Evolutionary conservation across 2,888 invertebrate genomes (phyloP).

Genomic region (Timema podura): DNA sequence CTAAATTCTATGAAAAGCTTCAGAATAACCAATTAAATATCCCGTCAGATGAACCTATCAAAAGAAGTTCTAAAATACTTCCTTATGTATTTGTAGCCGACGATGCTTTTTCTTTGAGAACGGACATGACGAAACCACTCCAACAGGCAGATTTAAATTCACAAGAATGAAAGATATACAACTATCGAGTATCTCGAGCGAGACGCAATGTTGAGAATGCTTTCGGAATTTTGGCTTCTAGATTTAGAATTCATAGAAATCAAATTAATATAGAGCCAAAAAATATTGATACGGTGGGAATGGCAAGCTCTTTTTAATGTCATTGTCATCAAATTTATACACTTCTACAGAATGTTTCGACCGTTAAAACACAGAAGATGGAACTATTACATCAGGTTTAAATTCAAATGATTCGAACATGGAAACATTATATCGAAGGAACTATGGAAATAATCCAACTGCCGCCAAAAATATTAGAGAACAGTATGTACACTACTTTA

Average conservation of each 20-base stretch:
- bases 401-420: no score
- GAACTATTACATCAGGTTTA: no score
- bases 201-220: slow-evolving; percentile 33
- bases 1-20: slow-evolving; percentile 26
- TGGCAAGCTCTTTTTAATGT: not conserved
- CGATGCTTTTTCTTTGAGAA: slow-evolving; percentile 30
- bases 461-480: no score
- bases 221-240: slow-evolving; percentile 34
- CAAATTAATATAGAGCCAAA: not conserved
- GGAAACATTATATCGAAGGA: no score
- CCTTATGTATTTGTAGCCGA: slow-evolving; percentile 34
- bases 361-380: no score
- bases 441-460: no score
- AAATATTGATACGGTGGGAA: not conserved
- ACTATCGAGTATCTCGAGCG: slow-evolving; percentile 31
- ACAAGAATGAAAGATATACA: not conserved
- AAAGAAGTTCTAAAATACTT: slow-evolving; percentile 18
- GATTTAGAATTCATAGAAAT: slow-evolving; percentile 30
- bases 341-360: no score
- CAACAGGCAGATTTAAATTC: slow-evolving; percentile 31
- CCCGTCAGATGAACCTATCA: slow-evolving; percentile 12
- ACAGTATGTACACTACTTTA: no score
- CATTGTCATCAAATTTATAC: no score
- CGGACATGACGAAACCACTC: slow-evolving; percentile 35
- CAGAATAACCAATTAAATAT: slow-evolving; percentile 24